A percentile compares a stretch with the other conserved stretches of the same genome.
These are phyloP conservation scores for Ectemnius cavifrons DNA, from an alignment of 2,888 invertebrate genomes.

Conservation along the genomic window DNA sequence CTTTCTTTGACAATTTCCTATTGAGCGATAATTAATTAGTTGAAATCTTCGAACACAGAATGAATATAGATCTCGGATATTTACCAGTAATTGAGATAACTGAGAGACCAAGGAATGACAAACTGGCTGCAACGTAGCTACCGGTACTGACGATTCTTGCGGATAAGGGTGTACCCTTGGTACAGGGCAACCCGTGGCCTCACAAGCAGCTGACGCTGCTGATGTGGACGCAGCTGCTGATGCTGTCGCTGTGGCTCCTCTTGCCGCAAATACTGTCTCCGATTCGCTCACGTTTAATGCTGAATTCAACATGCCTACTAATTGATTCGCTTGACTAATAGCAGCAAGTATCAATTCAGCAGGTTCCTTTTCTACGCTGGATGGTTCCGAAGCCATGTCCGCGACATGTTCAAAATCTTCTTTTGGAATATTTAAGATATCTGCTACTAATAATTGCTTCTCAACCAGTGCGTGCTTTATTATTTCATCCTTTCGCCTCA, in stretches of 20 bases:
- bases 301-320: constrained; percentile 81
- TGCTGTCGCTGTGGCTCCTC: constrained; percentile 63
- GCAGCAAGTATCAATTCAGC: constrained; percentile 85
- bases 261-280: constrained; percentile 79
- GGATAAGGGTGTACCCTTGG: constrained; percentile 73
- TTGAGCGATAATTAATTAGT: constrained; percentile 43
- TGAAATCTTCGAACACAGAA: constrained; percentile 1
- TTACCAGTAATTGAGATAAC: constrained; percentile 81
- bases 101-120: constrained; percentile 83
- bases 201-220: constrained; percentile 68
- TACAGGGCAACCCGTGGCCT: constrained; percentile 77
- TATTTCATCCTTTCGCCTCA: constrained; percentile 85
- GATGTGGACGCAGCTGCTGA: constrained; percentile 52
- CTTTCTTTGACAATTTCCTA: constrained; percentile 87
- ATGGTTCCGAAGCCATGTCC: constrained; percentile 83
- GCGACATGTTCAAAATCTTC: constrained; percentile 85
- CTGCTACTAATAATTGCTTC: constrained; percentile 87
- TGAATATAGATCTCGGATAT: neutral
- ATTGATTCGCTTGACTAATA: constrained; percentile 83
- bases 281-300: constrained; percentile 81
- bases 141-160: constrained; percentile 81
- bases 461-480: constrained; percentile 85
- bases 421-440: constrained; percentile 86
- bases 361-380: constrained; percentile 80
- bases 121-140: constrained; percentile 82